Conservation (phyloP, 2,797 vertebrate species). For the Tympanoctomys barrerae region DNA sequence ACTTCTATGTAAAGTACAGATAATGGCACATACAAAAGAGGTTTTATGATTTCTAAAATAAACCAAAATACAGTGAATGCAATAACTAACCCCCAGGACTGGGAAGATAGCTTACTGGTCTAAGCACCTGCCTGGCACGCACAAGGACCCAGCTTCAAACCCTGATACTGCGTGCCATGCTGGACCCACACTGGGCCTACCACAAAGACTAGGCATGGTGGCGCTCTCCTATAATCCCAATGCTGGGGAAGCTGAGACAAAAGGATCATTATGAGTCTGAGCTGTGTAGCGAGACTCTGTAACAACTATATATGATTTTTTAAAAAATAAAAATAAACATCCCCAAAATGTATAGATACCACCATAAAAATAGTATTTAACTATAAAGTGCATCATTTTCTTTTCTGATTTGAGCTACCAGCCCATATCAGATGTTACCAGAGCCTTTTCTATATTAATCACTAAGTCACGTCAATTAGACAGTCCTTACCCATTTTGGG, state of each 20-base stretch:
- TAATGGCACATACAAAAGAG: not conserved
- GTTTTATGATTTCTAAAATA: conserved; percentile 28
- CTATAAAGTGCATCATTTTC: conserved; percentile 18
- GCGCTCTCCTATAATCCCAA: too few species aligned
- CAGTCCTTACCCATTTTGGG: not conserved
- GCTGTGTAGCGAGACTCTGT: too few species aligned
- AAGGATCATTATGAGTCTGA: too few species aligned
- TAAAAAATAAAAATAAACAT: not conserved
- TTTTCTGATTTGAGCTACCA: conserved; percentile 11
- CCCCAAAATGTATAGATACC: not conserved
- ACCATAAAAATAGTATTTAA: not conserved
- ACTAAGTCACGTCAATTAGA: not conserved
- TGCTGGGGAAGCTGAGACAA: too few species aligned
- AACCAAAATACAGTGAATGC: not conserved
- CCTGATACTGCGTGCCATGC: too few species aligned
- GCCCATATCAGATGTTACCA: not conserved
- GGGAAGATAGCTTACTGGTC: too few species aligned
- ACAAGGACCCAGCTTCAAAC: too few species aligned
- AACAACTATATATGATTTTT: too few species aligned
- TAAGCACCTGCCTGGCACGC: too few species aligned
- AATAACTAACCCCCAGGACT: not conserved
- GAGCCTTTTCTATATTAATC: not conserved
- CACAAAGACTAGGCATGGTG: too few species aligned
- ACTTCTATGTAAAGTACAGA: not conserved
- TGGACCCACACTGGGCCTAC: too few species aligned